phyloP scores from a whole-genome alignment of 2,113 vertebrate genomes.

The Pteronura brasiliensis region DNA sequence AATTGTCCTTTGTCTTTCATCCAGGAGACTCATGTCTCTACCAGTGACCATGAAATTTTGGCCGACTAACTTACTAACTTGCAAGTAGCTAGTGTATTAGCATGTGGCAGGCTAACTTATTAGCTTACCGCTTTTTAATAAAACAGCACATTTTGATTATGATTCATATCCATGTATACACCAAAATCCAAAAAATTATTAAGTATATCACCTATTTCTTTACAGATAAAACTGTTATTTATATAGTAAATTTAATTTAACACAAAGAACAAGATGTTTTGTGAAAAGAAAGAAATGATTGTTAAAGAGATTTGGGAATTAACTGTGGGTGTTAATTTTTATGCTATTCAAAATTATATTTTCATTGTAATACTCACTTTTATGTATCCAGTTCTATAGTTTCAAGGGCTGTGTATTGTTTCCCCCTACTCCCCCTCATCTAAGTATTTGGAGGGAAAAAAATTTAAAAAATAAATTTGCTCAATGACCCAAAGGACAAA shows the following conservation, averaged over 20 bases:
- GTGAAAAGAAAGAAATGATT: background rate
- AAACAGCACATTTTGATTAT: background rate
- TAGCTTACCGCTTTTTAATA: background rate
- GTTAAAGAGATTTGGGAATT: background rate
- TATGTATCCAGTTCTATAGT: background rate
- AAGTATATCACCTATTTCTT: background rate
- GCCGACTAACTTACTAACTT: background rate
- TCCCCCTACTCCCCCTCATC: background rate
- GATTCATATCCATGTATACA: background rate
- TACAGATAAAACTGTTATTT: background rate
- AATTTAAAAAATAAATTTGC: background rate
- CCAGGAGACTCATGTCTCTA: background rate
- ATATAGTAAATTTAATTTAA: background rate
- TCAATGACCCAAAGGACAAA: background rate
- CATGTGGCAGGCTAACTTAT: background rate
- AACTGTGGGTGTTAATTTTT: background rate
- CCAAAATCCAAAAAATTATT: background rate
- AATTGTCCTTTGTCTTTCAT: background rate
- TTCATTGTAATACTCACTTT: constrained; percentile 2
- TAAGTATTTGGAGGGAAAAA: background rate
- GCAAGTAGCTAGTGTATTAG: background rate
- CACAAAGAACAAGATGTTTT: background rate
- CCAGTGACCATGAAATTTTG: background rate
- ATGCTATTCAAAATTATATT: background rate
- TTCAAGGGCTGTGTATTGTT: background rate